A percentile compares a stretch with the other conserved stretches of the same genome.
Evolutionary conservation across 2,797 vertebrate species (phyloP).

Genomic region (Phrynocephalus forsythii): DNA sequence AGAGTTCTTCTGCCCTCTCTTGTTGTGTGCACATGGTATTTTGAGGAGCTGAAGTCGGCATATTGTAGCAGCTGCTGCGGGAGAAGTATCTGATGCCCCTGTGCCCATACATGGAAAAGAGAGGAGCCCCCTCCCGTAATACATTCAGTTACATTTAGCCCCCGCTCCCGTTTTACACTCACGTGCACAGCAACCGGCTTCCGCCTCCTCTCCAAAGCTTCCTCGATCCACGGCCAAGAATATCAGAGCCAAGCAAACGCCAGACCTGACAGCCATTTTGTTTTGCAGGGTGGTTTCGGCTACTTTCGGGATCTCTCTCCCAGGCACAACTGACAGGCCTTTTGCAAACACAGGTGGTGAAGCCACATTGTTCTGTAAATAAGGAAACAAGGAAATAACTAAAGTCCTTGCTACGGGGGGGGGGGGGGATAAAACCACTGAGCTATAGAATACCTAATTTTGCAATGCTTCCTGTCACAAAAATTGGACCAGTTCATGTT

Average conservation of each 20-base stretch:
- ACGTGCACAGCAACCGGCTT: constrained; percentile 23
- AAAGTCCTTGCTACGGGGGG: not conserved
- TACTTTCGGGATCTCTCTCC: not conserved
- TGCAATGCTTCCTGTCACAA: constrained; percentile 6
- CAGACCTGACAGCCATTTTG: not conserved
- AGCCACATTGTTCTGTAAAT: not conserved
- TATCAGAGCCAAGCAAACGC: not conserved
- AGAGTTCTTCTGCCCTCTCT: not conserved
- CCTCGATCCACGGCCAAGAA: not conserved
- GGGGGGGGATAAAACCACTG: not conserved
- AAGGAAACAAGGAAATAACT: not conserved
- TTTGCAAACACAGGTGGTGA: not conserved
- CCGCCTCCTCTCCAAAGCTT: constrained; percentile 13
- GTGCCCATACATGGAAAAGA: not conserved
- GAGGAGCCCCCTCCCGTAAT: not conserved
- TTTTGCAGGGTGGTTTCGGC: not conserved
- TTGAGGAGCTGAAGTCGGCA: not conserved
- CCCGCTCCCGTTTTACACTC: not conserved
- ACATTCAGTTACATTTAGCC: not conserved
- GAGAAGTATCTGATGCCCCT: not conserved
- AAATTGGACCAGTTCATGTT: not conserved
- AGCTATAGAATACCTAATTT: not conserved
- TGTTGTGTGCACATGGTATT: not conserved
- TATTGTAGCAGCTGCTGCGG: not conserved
- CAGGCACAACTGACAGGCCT: not conserved